Percentiles rank a stretch among this genome's conserved stretches.
Evolutionary conservation across 1,140 invertebrate species (phyloP).

Genomic region (Diorhabda sublineata): DNA sequence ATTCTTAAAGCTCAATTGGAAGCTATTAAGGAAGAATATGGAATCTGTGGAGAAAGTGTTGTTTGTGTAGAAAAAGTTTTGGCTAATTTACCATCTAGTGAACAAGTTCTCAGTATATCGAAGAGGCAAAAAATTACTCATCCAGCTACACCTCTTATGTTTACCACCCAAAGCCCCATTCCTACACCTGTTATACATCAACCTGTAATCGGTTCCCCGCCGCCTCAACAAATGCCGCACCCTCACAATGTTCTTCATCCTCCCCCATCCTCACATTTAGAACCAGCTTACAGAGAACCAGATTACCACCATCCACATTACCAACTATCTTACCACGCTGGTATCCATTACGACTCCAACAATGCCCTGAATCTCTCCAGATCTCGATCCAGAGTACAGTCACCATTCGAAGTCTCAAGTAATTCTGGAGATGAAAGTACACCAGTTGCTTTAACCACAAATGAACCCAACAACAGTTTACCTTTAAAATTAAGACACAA

Average conservation of each 20-base stretch:
- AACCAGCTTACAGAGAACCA: constrained; percentile 43
- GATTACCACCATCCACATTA: constrained; percentile 41
- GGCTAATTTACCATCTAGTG: constrained; percentile 73
- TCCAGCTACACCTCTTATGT: constrained; percentile 48
- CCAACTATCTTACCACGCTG: constrained; percentile 34
- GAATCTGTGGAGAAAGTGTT: constrained; percentile 79
- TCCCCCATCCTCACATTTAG: constrained; percentile 41
- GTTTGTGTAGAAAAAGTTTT: constrained; percentile 84
- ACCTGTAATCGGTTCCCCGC: constrained; percentile 48
- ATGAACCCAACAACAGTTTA: constrained; percentile 59
- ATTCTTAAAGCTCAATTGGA: constrained; percentile 87
- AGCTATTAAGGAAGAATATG: constrained; percentile 90
- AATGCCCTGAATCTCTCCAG: constrained; percentile 63
- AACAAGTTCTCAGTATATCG: constrained; percentile 75
- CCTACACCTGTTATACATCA: constrained; percentile 66
- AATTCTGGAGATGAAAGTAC: constrained; percentile 67
- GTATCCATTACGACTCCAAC: constrained; percentile 52
- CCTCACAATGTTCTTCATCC: constrained; percentile 33
- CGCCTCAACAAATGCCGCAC: constrained; percentile 47
- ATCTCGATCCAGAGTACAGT: constrained; percentile 50
- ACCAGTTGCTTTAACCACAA: constrained; percentile 47
- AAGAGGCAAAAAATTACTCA: constrained; percentile 70
- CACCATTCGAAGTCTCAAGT: constrained; percentile 65
- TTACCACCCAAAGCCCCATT: constrained; percentile 59
- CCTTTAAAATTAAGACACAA: constrained; percentile 90